phyloP scores from a whole-genome alignment of 2,888 invertebrate genomes.

The Phania funesta region DNA sequence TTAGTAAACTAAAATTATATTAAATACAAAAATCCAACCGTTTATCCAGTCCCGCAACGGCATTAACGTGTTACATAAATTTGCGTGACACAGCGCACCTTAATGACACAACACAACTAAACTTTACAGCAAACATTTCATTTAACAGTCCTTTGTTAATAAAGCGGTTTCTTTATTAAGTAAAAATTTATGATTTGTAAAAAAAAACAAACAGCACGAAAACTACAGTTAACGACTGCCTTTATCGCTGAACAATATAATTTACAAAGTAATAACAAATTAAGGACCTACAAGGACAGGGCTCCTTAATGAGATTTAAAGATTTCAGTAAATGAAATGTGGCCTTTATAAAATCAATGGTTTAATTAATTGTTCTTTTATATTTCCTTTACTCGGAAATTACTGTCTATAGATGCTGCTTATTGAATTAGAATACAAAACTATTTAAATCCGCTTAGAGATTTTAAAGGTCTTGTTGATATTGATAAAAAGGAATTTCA shows the following conservation, averaged over 20 bases:
- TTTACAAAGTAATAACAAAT: conserved; percentile 39
- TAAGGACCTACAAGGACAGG: conserved; percentile 40
- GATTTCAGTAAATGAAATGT: conserved; percentile 14
- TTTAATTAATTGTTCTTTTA: conserved; percentile 47
- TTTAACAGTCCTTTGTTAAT: conserved; percentile 61
- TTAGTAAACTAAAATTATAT: too few relatives aligned
- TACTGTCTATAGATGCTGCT: background rate
- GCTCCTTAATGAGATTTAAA: conserved; percentile 24
- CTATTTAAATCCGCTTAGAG: conserved; percentile 34
- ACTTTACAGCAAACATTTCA: conserved; percentile 43
- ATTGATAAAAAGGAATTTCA: conserved; percentile 31
- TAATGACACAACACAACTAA: conserved; percentile 46
- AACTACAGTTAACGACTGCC: conserved; percentile 21
- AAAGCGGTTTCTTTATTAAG: conserved; percentile 57
- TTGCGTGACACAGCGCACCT: conserved; percentile 39
- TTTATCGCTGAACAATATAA: conserved; percentile 43
- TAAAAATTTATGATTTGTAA: conserved; percentile 37
- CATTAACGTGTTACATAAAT: conserved; percentile 26
- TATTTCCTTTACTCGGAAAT: background rate
- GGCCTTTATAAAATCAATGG: background rate
- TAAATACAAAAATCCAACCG: background rate
- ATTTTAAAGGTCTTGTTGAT: background rate
- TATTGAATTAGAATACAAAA: conserved; percentile 10
- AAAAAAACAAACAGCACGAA: conserved; percentile 8
- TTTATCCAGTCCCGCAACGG: background rate